Evolutionary conservation across 2,888 invertebrate species (phyloP).

Genomic region (Ochropleura plecta): DNA sequence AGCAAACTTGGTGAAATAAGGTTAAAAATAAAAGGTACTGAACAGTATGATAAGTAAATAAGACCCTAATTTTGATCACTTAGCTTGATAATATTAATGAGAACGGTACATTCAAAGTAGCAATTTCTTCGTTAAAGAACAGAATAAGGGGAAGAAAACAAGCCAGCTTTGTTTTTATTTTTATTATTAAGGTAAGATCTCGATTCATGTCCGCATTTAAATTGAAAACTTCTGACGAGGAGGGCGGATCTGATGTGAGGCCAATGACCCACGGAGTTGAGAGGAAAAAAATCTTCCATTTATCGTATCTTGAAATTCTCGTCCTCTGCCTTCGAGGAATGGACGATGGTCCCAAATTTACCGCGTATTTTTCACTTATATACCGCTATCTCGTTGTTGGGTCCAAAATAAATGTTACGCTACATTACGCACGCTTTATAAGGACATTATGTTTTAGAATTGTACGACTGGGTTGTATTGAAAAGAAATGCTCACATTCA

Average conservation of each 20-base stretch:
- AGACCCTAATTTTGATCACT: conserved; percentile 63
- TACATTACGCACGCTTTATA: conserved; percentile 68
- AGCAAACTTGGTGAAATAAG: neutral
- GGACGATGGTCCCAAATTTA: conserved; percentile 70
- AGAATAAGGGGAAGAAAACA: conserved; percentile 52
- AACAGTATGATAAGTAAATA: conserved; percentile 33
- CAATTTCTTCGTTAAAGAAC: conserved; percentile 53
- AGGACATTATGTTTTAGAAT: conserved; percentile 49
- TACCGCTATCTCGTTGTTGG: conserved; percentile 81
- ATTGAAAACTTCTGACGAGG: conserved; percentile 44
- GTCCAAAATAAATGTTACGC: conserved; percentile 79
- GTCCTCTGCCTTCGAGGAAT: conserved; percentile 81
- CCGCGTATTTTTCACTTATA: conserved; percentile 70
- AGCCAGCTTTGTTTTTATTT: conserved; percentile 59
- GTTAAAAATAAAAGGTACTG: conserved; percentile 8
- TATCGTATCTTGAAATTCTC: conserved; percentile 80
- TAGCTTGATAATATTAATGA: conserved; percentile 59
- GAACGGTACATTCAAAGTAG: conserved; percentile 49
- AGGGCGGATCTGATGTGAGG: conserved; percentile 66
- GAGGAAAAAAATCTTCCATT: conserved; percentile 76
- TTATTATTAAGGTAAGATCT: conserved; percentile 46
- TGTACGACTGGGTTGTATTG: conserved; percentile 30
- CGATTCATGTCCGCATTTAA: conserved; percentile 56
- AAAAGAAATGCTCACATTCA: conserved; percentile 44
- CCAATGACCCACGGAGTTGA: conserved; percentile 75